Conservation (phyloP, 2,797 vertebrate genomes). For the Molossus molossus region DNA sequence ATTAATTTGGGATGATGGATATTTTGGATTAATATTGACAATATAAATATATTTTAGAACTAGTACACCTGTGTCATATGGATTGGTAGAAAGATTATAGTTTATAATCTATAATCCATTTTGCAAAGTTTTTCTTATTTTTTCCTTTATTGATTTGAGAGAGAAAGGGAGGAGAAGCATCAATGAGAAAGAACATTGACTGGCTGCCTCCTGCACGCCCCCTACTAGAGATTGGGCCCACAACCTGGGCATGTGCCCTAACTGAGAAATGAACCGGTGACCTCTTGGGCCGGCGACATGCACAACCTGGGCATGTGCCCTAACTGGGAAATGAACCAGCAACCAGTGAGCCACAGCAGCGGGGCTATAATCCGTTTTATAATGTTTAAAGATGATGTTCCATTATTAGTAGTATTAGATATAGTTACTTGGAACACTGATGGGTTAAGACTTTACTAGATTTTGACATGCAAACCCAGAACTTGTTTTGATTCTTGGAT, state of each 20-base stretch:
- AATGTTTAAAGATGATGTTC: slow-evolving; percentile 45
- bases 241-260: too few species aligned
- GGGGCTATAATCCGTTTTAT: background rate
- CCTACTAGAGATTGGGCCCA: too few species aligned
- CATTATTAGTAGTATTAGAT: background rate
- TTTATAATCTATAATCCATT: background rate
- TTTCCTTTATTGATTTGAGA: too few species aligned
- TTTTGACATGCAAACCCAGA: slow-evolving; percentile 66
- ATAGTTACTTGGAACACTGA: background rate
- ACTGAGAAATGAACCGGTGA: too few species aligned
- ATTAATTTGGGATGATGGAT: background rate
- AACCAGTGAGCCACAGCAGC: too few species aligned
- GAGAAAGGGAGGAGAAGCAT: too few species aligned
- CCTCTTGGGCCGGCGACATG: too few species aligned
- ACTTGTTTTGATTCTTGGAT: slow-evolving; percentile 78
- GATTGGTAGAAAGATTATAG: background rate
- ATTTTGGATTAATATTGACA: slow-evolving; percentile 1
- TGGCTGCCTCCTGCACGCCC: too few species aligned
- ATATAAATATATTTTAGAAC: background rate
- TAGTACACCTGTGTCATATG: background rate
- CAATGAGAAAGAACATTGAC: too few species aligned
- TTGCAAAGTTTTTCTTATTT: too few species aligned
- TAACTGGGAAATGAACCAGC: too few species aligned
- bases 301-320: too few species aligned
- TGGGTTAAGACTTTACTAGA: slow-evolving; percentile 63